Evolutionary conservation across 2,888 invertebrate genomes (phyloP), one percentile per base, ranked within the genome.

Genomic region (Tetragonisca angustula): DNA sequence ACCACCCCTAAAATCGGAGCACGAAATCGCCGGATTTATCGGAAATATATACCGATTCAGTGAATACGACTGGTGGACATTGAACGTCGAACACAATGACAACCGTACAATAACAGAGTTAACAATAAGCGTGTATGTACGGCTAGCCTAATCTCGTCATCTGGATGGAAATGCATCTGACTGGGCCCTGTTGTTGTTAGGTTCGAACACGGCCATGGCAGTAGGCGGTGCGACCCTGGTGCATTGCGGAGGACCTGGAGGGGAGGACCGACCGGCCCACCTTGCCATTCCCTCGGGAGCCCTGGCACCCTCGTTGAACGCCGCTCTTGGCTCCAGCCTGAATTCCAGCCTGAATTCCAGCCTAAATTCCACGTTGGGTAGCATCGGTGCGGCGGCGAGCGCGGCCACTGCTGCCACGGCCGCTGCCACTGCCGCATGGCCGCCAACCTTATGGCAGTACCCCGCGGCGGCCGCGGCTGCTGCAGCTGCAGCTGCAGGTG

Each of bases 381-480:
- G 95, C 93, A 95, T 96, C 94, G 88, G 95, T 84, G 94, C 93
- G 91, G 94, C 95, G 89, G 92, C 95, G 92, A 95, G 96, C 88
- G 89, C 95, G 94, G 92, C 95, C 95, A 89, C 94, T 94, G 88
- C 95, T 91, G 94, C 93, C 91, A 94, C 97, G 90, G 92, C 93
- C 81, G 89, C 93, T 84, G 93, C 91, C 72, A 84, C 90, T 75
- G 88, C 91, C 76, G 85, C 96, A 89, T 95, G 96, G 93, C 94
- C 94, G 87, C 95, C 90, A 76, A 96, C 97, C 79, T 96, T 97
- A 93, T 97, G 97, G 94, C 94, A 97, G 95, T 97, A 97, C 91
- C 94, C 97, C 90, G 93, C 91, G 81, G 89, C 91, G 69, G 91
- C 91, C 71, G 91, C 88, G 77, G 88, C 87, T 64, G 87, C 87